Conservation (phyloP, 2,113 vertebrate species). For the Brachypteracias leptosomus region DNA sequence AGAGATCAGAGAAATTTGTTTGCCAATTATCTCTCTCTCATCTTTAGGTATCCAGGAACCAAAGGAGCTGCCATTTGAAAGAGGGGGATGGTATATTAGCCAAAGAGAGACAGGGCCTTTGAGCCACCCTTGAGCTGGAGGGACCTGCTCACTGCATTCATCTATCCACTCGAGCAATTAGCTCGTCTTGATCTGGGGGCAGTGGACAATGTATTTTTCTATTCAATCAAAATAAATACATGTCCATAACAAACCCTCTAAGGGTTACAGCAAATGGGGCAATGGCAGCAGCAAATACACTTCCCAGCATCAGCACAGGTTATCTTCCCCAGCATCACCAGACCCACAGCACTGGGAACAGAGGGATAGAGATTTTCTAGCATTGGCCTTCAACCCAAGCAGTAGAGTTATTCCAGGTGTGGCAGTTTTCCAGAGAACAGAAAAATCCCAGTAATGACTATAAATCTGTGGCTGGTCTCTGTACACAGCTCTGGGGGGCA, state of each 20-base stretch:
- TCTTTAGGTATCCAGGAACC: neutral
- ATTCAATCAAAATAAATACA: neutral
- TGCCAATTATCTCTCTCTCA: neutral
- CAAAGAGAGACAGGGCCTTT: neutral
- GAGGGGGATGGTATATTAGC: rapidly evolving
- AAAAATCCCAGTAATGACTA: neutral
- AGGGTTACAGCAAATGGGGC: neutral
- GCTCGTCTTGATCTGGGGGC: neutral
- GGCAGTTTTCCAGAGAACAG: neutral
- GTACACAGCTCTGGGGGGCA: neutral
- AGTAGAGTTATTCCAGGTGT: neutral
- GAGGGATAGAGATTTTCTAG: neutral
- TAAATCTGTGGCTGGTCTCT: neutral
- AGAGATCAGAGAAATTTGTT: neutral
- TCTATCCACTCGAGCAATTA: neutral
- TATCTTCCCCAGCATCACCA: neutral
- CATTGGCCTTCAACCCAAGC: neutral
- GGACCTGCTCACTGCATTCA: neutral
- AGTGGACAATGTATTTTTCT: neutral
- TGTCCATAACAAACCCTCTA: neutral
- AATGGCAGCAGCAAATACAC: neutral
- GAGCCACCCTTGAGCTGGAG: neutral
- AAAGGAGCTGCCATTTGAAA: neutral
- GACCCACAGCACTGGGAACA: neutral
- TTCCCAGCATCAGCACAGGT: neutral